Base-by-base conservation (phyloP, 2,113 vertebrate species). In the Lophura nycthemera region DNA sequence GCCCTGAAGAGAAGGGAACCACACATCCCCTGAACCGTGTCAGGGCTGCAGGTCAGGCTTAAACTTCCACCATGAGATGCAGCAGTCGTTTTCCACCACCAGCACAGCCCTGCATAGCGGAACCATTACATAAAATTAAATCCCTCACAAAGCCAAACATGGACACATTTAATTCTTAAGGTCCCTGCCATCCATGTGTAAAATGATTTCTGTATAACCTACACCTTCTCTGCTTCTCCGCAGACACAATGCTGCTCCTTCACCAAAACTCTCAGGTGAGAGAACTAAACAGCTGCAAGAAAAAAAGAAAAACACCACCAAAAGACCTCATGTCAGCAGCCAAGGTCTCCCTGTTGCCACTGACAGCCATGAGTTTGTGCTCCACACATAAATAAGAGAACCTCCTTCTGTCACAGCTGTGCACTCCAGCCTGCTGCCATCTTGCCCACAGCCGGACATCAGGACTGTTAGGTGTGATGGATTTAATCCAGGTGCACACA, bases 401-500 rank as follows among this genome's bases (percentile, higher is more conserved):
- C 3, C 61, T n/a, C 30, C 22, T 32, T 10, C 50, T 13, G 2
- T 8, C 4, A 8, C 3, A 47, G 29, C 38, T 45, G n/a, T 13
- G 18, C 20, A 22, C 12, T 18, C 6, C 29, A 61, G 25, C 8
- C 43, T 52, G 36, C 61, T 78, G 29, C 11, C 7, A 4, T 9
- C 22, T 13, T 5, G 18, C 16, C 29, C 52, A 27, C 16, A 5
- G 15, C 43, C 25, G 18, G 56, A 45, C 2, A 54, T 12, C 27
- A 95, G 70, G 48, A 74, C 71, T 50, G 66, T 72, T 95, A 6
- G 71, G 52, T 30, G 87, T 10, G 80, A 91, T 43, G 81, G 76
- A 95, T 97, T 98, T 97, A 84, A 97, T 92, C 96, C 91, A 94
- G 92, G 78, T 27, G 27, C 78, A 97, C 84, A 86, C 10, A 11